Base-by-base conservation (phyloP, 2,888 invertebrate species). In the Eristalis pertinax region DNA sequence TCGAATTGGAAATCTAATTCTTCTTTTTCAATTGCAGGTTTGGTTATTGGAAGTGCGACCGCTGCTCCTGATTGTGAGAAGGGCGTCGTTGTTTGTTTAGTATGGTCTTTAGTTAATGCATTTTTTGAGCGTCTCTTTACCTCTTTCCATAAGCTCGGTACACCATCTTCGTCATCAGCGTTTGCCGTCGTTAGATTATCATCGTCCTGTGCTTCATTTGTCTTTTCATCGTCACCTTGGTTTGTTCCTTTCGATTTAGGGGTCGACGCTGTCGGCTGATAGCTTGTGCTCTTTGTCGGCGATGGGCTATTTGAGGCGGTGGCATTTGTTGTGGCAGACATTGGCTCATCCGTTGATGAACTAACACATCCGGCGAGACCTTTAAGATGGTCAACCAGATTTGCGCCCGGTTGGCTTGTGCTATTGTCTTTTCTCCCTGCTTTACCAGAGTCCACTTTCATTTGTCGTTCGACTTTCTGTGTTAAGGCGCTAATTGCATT, bases 1-100 rank as follows among this genome's bases (percentile, higher is more conserved):
- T 99, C 99, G 92, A 99, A 98, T 94, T 98, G 97, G 94, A 99
- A 99, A 93, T 98, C 98, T 89, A 99, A 94, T 92, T 98, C 98
- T 93, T 98, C 98, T 89, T 95, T 94, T 92, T 93, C 93, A 74
- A 88, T 90, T 90, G 89, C 87, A 22, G 81, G 86, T 64, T 89
- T 89, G 74, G 83, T 70, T 84, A 70, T 63, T 72, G 84, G 86
- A 91, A 63, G 93, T 92, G 90, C 76, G 79, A 76, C 79, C 81
- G 86, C 81, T 89, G 94, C 94, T 89, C 94, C 93, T 90, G 90
- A 89, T 89, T 89, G 90, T 90, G 90, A 75, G 78, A 85, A 76
- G 64, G 89, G 86, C 83, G 85, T 89, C 88, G 81, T 89, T 89
- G 84, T 78, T 90, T 72, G 90, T 90, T 91, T 91, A 90, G 91